Conservation (phyloP, 2,888 invertebrate genomes). For the Nymphalis urticae region DNA sequence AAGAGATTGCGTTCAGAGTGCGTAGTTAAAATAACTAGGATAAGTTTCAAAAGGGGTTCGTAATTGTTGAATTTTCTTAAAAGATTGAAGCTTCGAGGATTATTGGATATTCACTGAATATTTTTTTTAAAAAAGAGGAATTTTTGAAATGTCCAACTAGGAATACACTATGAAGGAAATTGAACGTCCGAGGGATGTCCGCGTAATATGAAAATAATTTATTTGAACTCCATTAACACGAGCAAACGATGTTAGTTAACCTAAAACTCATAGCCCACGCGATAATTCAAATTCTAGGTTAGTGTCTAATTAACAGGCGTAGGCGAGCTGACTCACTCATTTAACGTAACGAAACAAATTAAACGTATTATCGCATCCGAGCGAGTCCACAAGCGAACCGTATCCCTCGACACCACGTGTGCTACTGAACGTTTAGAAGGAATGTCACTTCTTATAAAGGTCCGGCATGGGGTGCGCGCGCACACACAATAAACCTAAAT, state of each 20-base stretch:
- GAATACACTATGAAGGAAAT: constrained; percentile 18
- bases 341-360: constrained; percentile 63
- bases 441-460: constrained; percentile 68
- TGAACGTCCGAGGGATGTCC: constrained; percentile 18
- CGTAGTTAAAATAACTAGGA: constrained; percentile 19
- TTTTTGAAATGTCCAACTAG: constrained; percentile 28
- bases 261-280: constrained; percentile 48
- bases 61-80: background rate
- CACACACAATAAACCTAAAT: constrained; percentile 74
- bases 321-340: constrained; percentile 69
- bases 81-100: background rate
- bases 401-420: constrained; percentile 53
- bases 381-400: constrained; percentile 42
- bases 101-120: background rate
- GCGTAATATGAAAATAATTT: constrained; percentile 40
- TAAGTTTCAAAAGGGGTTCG: background rate
- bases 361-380: constrained; percentile 59
- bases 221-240: constrained; percentile 52
- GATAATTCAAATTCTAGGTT: constrained; percentile 71
- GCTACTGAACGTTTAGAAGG: constrained; percentile 56
- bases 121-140: background rate
- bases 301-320: constrained; percentile 66
- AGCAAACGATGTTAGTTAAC: constrained; percentile 50
- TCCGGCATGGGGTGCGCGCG: constrained; percentile 71
- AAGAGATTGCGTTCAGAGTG: constrained; percentile 15